A percentile compares a stretch with the other conserved stretches of the same genome.
Conservation (phyloP, 1,140 invertebrate species). For the Melanaphis sacchari region DNA sequence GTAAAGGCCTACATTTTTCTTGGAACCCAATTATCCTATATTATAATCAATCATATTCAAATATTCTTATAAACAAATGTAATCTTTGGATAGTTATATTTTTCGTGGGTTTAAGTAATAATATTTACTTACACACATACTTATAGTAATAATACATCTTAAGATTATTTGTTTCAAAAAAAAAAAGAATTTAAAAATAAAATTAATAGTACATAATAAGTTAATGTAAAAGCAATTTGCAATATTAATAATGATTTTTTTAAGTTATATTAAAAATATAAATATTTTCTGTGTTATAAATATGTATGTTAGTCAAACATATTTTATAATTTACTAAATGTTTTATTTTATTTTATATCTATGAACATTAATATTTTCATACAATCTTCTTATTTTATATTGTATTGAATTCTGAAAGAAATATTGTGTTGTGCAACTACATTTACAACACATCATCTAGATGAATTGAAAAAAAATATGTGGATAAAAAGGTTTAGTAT, state of each 20-base stretch:
- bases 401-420: neutral
- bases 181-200: no score
- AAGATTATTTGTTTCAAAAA: no score
- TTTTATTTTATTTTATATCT: neutral
- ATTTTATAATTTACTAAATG: neutral
- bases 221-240: neutral
- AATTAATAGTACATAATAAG: neutral
- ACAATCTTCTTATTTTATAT: neutral
- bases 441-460: neutral
- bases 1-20: no score
- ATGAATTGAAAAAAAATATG: constrained; percentile 16
- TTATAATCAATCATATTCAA: no score
- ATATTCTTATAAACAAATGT: no score
- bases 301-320: no score
- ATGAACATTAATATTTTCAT: neutral
- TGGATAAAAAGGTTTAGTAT: neutral
- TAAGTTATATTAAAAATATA: neutral
- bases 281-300: neutral
- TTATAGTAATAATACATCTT: no score
- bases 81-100: no score
- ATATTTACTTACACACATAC: no score
- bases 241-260: neutral
- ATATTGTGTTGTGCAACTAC: neutral
- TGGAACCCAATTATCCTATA: no score
- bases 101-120: no score